These are phyloP conservation scores for Tylochromis polylepis DNA, from an alignment of 2,113 vertebrate species.

Conservation along the genomic window DNA sequence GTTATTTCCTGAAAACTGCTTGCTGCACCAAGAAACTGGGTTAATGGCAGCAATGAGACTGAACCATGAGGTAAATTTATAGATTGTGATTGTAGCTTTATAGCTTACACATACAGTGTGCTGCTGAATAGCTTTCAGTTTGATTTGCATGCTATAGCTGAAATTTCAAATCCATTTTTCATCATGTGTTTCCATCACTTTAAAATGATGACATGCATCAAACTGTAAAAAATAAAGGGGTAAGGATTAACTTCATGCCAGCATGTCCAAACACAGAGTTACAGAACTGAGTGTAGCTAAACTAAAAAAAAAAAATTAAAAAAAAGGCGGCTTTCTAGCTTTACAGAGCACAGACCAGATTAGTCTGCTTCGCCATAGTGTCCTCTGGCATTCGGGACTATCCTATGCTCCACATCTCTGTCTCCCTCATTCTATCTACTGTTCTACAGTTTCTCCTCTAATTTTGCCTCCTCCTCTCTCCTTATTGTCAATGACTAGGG, in stretches of 20 bases:
- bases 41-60: background rate
- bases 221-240: background rate
- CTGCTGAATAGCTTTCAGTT: background rate
- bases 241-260: background rate
- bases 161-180: background rate
- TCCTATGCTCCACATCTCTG: background rate
- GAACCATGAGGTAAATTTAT: background rate
- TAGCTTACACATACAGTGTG: background rate
- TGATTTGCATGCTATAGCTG: background rate
- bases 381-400: constrained; percentile 30
- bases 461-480: constrained; percentile 41
- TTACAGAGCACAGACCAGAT: constrained; percentile 19
- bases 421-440: constrained; percentile 12
- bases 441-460: constrained; percentile 33
- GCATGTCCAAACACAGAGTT: background rate
- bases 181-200: background rate
- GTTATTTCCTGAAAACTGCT: background rate
- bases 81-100: background rate
- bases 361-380: constrained; percentile 1
- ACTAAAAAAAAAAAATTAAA: constrained; percentile 2
- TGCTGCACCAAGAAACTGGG: background rate
- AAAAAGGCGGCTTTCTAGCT: background rate
- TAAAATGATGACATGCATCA: background rate
- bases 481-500: constrained; percentile 61
- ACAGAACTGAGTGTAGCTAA: background rate